Conservation (phyloP, 2,888 invertebrate species). For the Lasioglossum lativentre region DNA sequence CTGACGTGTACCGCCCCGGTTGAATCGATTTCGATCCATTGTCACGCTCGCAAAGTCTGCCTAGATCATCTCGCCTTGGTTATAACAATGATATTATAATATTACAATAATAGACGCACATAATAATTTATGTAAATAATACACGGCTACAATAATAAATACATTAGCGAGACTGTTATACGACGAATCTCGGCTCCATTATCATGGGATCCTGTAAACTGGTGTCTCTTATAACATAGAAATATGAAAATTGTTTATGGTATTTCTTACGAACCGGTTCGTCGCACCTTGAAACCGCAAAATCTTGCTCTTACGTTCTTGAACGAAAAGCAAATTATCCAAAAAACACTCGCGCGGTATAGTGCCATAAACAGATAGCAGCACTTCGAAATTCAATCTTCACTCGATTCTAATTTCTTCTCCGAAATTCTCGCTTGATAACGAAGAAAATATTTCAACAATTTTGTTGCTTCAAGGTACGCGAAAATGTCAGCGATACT, state of each 20-base stretch:
- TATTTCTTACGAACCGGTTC: background rate
- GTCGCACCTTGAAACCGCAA: constrained; percentile 21
- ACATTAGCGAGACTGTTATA: constrained; percentile 30
- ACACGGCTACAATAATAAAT: constrained; percentile 50
- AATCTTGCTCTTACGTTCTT: too few species aligned
- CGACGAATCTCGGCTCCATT: constrained; percentile 3
- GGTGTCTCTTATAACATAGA: constrained; percentile 38
- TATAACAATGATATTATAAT: constrained; percentile 48
- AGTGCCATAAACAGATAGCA: background rate
- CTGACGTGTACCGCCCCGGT: background rate
- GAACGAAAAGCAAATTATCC: background rate
- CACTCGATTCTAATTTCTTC: background rate
- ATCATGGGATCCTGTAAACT: background rate
- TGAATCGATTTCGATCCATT: background rate
- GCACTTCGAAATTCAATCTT: background rate
- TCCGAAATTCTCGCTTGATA: background rate
- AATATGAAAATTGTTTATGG: constrained; percentile 25
- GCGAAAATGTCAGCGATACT: background rate
- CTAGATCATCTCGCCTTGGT: constrained; percentile 10
- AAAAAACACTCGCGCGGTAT: background rate
- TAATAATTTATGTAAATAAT: constrained; percentile 54
- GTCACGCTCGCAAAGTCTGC: constrained; percentile 9
- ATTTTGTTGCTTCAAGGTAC: constrained; percentile 26
- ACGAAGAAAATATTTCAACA: background rate
- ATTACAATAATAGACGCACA: constrained; percentile 48